Base-by-base conservation (phyloP, 2,888 invertebrate genomes). In the Prenolepis imparis region DNA sequence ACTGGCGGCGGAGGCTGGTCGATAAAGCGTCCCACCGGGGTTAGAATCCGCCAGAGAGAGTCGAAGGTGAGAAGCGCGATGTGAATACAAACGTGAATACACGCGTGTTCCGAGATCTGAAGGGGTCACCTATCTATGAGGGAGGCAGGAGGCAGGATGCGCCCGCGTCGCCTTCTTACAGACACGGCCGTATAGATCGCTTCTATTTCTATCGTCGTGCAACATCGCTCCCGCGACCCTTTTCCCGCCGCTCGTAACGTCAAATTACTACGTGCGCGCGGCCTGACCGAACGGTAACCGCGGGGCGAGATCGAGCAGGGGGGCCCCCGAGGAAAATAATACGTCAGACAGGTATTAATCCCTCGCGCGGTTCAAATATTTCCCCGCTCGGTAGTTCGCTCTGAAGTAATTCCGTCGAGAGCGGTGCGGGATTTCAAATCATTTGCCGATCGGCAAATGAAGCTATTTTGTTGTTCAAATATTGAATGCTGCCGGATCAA, bases 21-120 rank as follows among this genome's bases (percentile, higher is more conserved):
- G 88, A 90, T 88, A 84, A 90, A 86, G 89, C 90, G 85, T 83
- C 83, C 80, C 77, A 66, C 82, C 44, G 87, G 82, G 88, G 85
- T 86, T 88, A 85, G 89, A 88, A 88, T 89, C 87, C 84, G 85
- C 87, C 87, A 78, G 89, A 87, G 89, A 87, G 85, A 89, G 89
- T 86, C 88, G 90, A 87, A 90, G 90, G 88, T 88, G 88, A 90
- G 78, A 80, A 88, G 85, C 67, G 82, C 84, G 70, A 82, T 77
- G 77, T 82, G 86, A 84, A 85, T 85, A 83, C 84, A 86, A 82
- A 70, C 57, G 36, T 36, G 36, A 32, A 32, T 85, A 85, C 82
- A 82, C 75, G 85, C 85, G 85, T 84, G 82, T 67, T 32, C 68
- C 39, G 81, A 82, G 82, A 80, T 84, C 86, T 83, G 67, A 86